Conservation (phyloP, 2,797 vertebrate species). For the Macropodus opercularis region DNA sequence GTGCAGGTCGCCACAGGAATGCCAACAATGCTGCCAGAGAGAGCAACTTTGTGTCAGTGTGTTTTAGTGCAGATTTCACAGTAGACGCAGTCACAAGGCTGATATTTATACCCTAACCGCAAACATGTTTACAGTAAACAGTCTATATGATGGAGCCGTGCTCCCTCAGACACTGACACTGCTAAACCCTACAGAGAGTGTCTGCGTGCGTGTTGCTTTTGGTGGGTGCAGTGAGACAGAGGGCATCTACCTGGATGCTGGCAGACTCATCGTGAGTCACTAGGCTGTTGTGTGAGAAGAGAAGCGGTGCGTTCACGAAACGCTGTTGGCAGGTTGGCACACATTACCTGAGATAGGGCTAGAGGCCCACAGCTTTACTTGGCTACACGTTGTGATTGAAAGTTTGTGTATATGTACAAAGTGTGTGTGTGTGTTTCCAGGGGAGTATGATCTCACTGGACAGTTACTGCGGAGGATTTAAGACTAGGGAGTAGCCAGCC, state of each 20-base stretch:
- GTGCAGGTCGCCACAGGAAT: conserved; percentile 74
- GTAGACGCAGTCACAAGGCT: conserved; percentile 8
- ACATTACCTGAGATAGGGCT: conserved; percentile 43
- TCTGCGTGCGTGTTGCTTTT: conserved; percentile 4
- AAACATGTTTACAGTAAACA: conserved; percentile 38
- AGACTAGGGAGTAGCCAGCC: conserved; percentile 35
- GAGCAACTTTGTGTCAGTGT: conserved; percentile 48
- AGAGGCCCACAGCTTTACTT: conserved; percentile 26
- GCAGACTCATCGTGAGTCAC: conserved; percentile 57
- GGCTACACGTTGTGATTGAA: conserved; percentile 19
- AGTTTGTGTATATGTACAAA: conserved; percentile 6
- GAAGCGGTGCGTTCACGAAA: conserved; percentile 64
- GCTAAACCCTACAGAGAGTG: not conserved
- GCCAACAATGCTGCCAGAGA: conserved; percentile 63
- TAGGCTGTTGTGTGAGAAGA: conserved; percentile 55
- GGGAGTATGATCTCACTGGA: conserved; percentile 19
- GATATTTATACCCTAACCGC: conserved; percentile 6
- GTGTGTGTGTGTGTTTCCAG: conserved; percentile 12
- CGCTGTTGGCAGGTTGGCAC: conserved; percentile 54
- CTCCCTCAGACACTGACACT: conserved; percentile 1
- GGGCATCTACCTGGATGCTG: conserved; percentile 36
- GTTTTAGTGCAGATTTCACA: conserved; percentile 30
- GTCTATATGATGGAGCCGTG: conserved; percentile 21
- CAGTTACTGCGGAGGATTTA: conserved; percentile 36
- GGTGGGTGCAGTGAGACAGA: conserved; percentile 12